These are phyloP conservation scores for Calyptomena viridis DNA, from an alignment of 2,113 vertebrate species.

Conservation along the genomic window DNA sequence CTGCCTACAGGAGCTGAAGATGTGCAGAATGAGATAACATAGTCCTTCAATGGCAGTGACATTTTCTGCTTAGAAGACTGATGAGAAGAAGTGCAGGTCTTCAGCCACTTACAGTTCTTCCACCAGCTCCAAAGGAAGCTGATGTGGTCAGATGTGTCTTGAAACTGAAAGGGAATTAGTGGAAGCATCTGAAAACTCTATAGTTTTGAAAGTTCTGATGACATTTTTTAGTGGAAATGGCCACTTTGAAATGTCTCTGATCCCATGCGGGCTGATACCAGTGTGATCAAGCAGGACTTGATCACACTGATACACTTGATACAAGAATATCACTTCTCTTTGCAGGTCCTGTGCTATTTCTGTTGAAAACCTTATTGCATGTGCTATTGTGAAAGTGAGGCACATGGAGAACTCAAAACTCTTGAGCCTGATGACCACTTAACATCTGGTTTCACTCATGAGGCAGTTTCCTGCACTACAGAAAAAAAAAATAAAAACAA, in stretches of 20 bases:
- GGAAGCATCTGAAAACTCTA: neutral
- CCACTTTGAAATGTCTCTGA: neutral
- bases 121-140: neutral
- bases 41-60: neutral
- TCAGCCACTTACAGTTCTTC: neutral
- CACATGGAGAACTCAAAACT: neutral
- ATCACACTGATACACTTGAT: too few relatives aligned
- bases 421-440: neutral
- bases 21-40: accelerated
- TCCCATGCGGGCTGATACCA: neutral
- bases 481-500: too few relatives aligned
- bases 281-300: neutral
- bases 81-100: neutral
- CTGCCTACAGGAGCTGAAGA: neutral
- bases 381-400: neutral
- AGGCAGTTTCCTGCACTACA: too few relatives aligned
- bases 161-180: neutral
- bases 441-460: neutral
- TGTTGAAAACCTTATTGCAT: neutral
- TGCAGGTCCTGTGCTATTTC: neutral
- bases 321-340: neutral
- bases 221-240: neutral
- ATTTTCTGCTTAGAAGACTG: neutral
- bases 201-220: neutral
- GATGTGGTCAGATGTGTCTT: neutral